Evolutionary conservation across 1,140 invertebrate genomes (phyloP), one percentile per base, ranked within the genome.

Genomic region (Acromyrmex echinatior): DNA sequence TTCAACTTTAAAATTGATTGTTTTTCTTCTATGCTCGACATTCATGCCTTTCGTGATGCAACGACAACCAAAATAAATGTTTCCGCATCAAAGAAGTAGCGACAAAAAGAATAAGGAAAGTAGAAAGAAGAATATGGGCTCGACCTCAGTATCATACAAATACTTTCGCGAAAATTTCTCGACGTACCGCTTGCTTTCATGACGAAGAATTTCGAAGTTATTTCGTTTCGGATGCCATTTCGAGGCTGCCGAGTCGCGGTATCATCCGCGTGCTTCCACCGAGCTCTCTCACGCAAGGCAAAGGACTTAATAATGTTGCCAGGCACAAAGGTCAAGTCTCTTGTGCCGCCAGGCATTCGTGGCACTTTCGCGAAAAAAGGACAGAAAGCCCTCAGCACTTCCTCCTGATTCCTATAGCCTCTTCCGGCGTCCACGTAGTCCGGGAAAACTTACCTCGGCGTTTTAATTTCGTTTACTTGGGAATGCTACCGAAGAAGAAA

Each of bases 391-490:
- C 49, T 74, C 66, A n/a, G 62, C 66, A 25, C 89, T 82, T 80
- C 45, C 77, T 79, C 45, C 21, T 25, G 63, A 9, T 65, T 63
- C 28, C 78, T 70, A 16, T 51, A 35, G 65, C 71, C 51, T 87
- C 86, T 80, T 89, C 71, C 68, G 79, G 53, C 68, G 62, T 68
- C 68, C 88, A 74, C 81, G 58, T 84, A 74, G 84, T 74, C 65
- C 74, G 88, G 70, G 77, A 86, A 93, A 94, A 94, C 92, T 94
- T 93, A 87, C 86, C 88, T 90, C 88, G 91, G 93, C 92, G 93
- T 94, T 95, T 95, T 94, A 94, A 94, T 95, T 94, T 94, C 93
- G 92, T 94, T 94, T 94, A 91, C 86, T 86, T 84, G 71, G 74
- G 86, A 77, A 74, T 79, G 49, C 60, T 56, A 73, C 77, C 65